Evolutionary conservation across 2,113 vertebrate species (phyloP), one percentile per base, ranked within the genome.

Genomic region (Cyprinodon brontotheroides): DNA sequence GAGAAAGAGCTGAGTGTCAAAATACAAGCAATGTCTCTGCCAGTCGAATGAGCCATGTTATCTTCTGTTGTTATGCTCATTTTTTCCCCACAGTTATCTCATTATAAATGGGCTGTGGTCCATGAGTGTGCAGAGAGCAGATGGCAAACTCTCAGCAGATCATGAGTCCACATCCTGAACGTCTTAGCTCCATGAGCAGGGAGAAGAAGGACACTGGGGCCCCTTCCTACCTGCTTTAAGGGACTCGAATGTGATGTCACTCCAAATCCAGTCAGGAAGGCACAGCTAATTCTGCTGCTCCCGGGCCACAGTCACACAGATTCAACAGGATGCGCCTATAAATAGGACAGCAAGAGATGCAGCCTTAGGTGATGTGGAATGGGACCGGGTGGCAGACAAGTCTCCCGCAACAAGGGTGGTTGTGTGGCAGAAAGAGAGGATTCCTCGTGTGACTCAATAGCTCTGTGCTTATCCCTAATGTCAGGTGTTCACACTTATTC

Each of bases 171-270:
- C 81, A 48, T 39, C 59, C 39, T 45, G 12, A 85, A 68, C 72
- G 15, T 60, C 70, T n/a, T 59, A 11, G 39, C 43, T 61, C 29
- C 17, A 48, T 69, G 79, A 65, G 71, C 68, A 14, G 61, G 59
- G 48, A 68, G 64, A 43, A 70, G 73, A 14, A 62, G 67, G 13
- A 65, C 53, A 36, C 67, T 69, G 72, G 61, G 70, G 61, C 63
- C 39, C 65, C 13, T 65, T 67, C 72, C 65, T 71, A 79, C 75
- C 70, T 72, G 87, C 88, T 88, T 82, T 79, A 36, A 92, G 91
- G 82, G 82, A 90, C 78, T 91, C 86, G 84, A 90, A 89, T 68
- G 70, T 86, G 84, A 89, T 89, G 91, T 91, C 93, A 91, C 77
- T 78, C 77, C 75, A 80, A 83, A 91, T 93, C 86, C 72, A 79